phyloP scores from a whole-genome alignment of 2,888 invertebrate genomes.

The Rhimphoctona megacephalus region DNA sequence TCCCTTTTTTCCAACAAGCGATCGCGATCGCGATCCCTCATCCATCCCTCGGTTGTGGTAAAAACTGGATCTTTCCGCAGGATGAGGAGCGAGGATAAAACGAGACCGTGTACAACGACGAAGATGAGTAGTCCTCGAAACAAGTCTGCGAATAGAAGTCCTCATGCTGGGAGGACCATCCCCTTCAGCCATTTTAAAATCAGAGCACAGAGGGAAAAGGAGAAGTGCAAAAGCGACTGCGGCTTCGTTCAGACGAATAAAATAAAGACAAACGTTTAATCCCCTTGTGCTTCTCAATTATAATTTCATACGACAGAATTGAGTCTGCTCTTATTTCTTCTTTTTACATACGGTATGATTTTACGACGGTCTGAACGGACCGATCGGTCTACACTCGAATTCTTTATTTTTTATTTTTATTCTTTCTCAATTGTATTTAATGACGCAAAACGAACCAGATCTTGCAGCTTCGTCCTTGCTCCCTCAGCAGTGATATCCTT shows the following conservation, averaged over 20 bases:
- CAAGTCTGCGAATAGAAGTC: conserved; percentile 71
- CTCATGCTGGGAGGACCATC: conserved; percentile 66
- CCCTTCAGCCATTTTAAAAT: conserved; percentile 44
- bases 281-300: conserved; percentile 80
- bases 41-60: conserved; percentile 69
- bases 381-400: not conserved
- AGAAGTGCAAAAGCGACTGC: conserved; percentile 58
- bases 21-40: conserved; percentile 51
- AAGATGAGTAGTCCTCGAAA: conserved; percentile 50
- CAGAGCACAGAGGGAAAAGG: conserved; percentile 11
- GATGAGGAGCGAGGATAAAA: conserved; percentile 47
- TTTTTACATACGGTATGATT: not conserved
- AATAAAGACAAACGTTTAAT: conserved; percentile 83
- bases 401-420: not conserved
- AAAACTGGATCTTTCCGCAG: conserved; percentile 81
- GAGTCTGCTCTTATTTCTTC: conserved; percentile 24
- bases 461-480: conserved; percentile 1
- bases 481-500: not conserved
- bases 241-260: conserved; percentile 43
- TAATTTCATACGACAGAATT: conserved; percentile 77
- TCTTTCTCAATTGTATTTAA: conserved; percentile 18
- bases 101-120: conserved; percentile 29
- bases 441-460: conserved; percentile 26
- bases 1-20: conserved; percentile 65
- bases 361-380: conserved; percentile 2